Base-by-base conservation (phyloP, 2,113 vertebrate genomes). In the Phaethon lepturus region DNA sequence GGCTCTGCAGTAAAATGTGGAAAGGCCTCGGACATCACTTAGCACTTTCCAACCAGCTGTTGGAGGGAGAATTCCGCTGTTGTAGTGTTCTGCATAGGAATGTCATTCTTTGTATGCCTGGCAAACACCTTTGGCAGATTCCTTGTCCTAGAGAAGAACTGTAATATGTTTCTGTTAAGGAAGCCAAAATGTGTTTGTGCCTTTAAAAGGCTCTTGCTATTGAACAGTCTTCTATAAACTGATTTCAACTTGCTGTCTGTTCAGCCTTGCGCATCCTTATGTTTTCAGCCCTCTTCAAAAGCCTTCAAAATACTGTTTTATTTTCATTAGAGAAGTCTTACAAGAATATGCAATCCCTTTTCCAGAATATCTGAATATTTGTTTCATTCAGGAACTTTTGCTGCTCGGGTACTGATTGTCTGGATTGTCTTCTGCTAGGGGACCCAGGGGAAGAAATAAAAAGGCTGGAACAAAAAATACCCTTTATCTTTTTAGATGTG, bases 11-110 rank as follows among this genome's bases (percentile, higher is more conserved):
- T 25, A 17, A n/a, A 20, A 15, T 3, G 14, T 62, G 53, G 71
- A 25, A 58, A 38, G 22, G 29, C 29, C 14, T 28, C 2, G 3
- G 23, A 11, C 7, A 10, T 5, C 16, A 8, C 11, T 33, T 22
- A 1, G 11, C 6, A 0, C 33, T 4, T 28, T 12, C 11, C 44
- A 50, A 11, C 2, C 20, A 55, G 62, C 20, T 2, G 1, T 5
- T 13, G 7, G 26, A 35, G 47, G 10, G 58, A 31, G 19, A 38
- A 7, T 25, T 44, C 33, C 64, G 44, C 58, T 62, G 4, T 25
- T 45, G 42, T 38, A 53, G 2, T 7, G 10, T 15, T 60, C 35
- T 49, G n/a, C 2, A 2, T 2, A 28, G 71, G 33, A 60, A 10
- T 0, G 1, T 24, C 1, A 2, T 8, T 31, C 20, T 67, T 7